Base-by-base conservation (phyloP, 1,140 invertebrate genomes). In the Musca domestica region DNA sequence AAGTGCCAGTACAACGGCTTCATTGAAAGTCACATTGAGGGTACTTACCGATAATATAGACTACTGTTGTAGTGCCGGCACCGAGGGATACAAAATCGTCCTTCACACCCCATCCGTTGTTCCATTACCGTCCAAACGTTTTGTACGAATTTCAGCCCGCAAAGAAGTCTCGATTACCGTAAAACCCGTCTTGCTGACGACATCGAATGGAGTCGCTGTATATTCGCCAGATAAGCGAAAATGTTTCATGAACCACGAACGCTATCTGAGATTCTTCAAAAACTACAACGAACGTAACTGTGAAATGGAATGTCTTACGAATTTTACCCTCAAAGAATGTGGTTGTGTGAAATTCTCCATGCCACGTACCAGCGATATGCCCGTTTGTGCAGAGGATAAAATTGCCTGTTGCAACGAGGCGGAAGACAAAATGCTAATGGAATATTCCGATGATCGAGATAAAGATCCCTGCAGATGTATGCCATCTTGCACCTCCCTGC, bases 251-350 rank as follows among this genome's bases (percentile, higher is more conserved):
- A 84, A 84, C 51, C 76, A 77, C 15, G 89, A 90, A 73, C 84
- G 87, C 19, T 82, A 84, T 48, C 79, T 91, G 22, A 83, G 81
- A 58, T 90, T 86, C 75, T 91, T 87, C 73, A 86, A 87, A 74
- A 87, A 88, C 4, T 92, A 92, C 75, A 92, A 90, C 1, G 90
- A 92, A 74, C 84, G 86, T 34, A 92, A 92, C 74, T 93, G 91
- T 73, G 85, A 90, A 69, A 82, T 91, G 58, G 91, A 93, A 81
- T 92, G 91, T 71, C 83, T 91, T 68, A 86, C 90, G 1, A 92
- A 92, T 78, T 91, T 87, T 69, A 92, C 91, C 0, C 81, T 87
- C 12, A 69, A 41, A 23, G 76, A 77, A 71, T 82, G 80, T 58
- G 78, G 78, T 5, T 85, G 84, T 67, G 85, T 86, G 0, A 82